Conservation (phyloP, 2,888 invertebrate genomes). For the Cylindroiulus punctatus region DNA sequence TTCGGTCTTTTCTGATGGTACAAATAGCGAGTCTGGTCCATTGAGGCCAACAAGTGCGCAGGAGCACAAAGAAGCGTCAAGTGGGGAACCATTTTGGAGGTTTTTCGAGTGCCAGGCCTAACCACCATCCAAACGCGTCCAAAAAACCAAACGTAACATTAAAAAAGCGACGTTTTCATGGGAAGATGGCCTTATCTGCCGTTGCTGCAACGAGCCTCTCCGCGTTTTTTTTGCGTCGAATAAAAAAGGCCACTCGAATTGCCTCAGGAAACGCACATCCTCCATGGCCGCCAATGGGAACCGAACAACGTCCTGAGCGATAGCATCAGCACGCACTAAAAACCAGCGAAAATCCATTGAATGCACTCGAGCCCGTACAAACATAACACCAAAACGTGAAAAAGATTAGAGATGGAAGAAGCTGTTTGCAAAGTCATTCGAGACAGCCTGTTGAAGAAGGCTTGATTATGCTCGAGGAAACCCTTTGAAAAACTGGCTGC, state of each 20-base stretch:
- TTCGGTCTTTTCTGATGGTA: neutral
- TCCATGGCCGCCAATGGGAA: conserved; percentile 20
- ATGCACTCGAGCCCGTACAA: neutral
- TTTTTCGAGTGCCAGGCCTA: conserved; percentile 19
- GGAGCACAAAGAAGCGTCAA: neutral
- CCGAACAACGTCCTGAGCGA: conserved; percentile 9
- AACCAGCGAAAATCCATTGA: conserved; percentile 21
- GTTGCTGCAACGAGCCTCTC: conserved; percentile 23
- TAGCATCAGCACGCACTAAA: neutral
- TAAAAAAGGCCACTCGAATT: conserved; percentile 13
- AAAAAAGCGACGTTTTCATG: conserved; percentile 29
- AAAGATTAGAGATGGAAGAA: neutral
- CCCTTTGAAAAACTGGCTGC: neutral
- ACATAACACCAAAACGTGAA: conserved; percentile 16
- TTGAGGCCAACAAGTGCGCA: neutral
- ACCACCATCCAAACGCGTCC: neutral
- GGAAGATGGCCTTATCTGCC: conserved; percentile 35
- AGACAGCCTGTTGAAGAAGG: neutral
- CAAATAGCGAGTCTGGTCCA: neutral
- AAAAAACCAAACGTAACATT: neutral
- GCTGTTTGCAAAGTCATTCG: neutral
- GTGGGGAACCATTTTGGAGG: neutral
- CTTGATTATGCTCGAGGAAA: neutral
- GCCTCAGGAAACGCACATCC: conserved; percentile 43
- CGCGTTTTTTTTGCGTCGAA: neutral